Evolutionary conservation across 2,113 vertebrate species (phyloP), one percentile per base, ranked within the genome.

Genomic region (Myotis yumanensis): DNA sequence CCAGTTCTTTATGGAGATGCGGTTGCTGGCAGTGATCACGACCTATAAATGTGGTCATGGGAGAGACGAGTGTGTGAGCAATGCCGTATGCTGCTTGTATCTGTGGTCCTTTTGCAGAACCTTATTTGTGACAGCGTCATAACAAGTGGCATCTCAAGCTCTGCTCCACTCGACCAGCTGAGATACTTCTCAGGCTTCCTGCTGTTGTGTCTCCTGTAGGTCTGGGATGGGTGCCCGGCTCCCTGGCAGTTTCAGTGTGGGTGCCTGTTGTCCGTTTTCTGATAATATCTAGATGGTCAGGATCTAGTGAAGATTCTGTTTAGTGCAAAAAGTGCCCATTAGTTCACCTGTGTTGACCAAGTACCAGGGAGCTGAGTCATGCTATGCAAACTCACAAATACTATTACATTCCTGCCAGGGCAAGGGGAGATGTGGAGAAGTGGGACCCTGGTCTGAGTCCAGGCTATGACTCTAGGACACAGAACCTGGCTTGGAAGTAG

Each of bases 1-100:
- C 43, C 66, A 71, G 46, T 91, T 94, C 48, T 87, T 94, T 82
- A 25, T 75, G 71, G 88, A 77, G 32, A 81, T 73, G 59, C 25
- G 69, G 23, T 59, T 89, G 11, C 57, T 91, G 66, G 59, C 87
- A 43, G 20, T 83, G 68, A 85, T 82, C 54, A 25, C 37, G 66
- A 12, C 68, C 64, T 93, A 22, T 11, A 48, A 86, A 64, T 81
- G 30, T 9, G 48, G 22, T 14, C n/a, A 30, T 28, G 46, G 71
- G 72, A 81, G 71, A 64, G n/a, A 54, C 22, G 30, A 22, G 59
- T 25, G 4, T 90, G 25, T 81, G 25, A 90, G 69, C 76, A 85
- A 43, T 40, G 75, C 82, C 64, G 25, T 51, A 6, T 72, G 40
- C 37, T 90, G 46, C 28, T 90, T 14, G 40, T 4, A 46, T 87